phyloP scores from a whole-genome alignment of 2,113 vertebrate species.

The Syrrhaptes paradoxus region DNA sequence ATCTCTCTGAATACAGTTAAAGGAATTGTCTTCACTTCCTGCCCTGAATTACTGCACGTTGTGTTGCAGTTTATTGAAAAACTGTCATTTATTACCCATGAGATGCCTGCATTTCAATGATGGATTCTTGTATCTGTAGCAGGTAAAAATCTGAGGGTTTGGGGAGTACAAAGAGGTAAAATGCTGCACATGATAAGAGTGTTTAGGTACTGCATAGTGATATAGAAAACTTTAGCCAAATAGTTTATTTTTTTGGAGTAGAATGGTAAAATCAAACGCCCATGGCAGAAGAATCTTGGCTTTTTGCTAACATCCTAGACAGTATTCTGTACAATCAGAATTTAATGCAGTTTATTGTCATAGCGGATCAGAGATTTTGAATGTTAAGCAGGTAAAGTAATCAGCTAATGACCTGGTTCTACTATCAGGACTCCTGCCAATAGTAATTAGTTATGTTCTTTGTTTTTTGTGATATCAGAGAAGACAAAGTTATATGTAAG shows the following conservation, averaged over 20 bases:
- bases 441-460: background rate
- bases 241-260: background rate
- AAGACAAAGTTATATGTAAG: background rate
- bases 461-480: background rate
- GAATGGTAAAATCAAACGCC: background rate
- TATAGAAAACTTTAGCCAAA: background rate
- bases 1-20: constrained; percentile 10
- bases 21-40: constrained; percentile 10
- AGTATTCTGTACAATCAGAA: background rate
- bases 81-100: background rate
- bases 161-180: background rate
- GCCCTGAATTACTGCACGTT: background rate
- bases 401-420: background rate
- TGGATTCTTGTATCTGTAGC: background rate
- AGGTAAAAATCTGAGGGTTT: background rate
- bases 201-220: background rate
- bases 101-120: background rate
- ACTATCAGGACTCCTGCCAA: background rate
- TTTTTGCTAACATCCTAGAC: background rate
- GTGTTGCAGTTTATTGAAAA: background rate
- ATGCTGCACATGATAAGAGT: background rate
- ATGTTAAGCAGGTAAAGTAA: constrained; percentile 1
- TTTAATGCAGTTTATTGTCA: background rate
- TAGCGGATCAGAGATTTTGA: background rate
- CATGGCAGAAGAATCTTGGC: background rate